Evolutionary conservation across 2,888 invertebrate species (phyloP).

Genomic region (Parochlus steinenii): DNA sequence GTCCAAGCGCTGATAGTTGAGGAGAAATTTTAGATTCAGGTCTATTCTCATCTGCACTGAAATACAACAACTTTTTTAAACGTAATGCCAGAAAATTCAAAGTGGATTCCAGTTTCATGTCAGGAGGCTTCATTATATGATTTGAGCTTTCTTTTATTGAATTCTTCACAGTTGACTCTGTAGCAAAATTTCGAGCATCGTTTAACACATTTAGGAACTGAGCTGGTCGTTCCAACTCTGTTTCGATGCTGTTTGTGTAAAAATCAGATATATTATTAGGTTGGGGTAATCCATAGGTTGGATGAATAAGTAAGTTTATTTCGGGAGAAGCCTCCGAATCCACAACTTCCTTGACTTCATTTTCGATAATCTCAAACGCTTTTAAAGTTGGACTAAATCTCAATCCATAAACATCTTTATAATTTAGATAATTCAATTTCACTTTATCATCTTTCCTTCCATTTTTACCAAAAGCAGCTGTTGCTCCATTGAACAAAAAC

Average conservation of each 20-base stretch:
- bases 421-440: conserved; percentile 8
- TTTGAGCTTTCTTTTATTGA: not conserved
- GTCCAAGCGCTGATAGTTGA: conserved; percentile 14
- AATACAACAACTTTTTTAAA: conserved; percentile 4
- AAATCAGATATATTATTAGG: not conserved
- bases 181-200: not conserved
- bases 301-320: not conserved
- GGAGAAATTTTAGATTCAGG: conserved; percentile 5
- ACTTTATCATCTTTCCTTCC: not conserved
- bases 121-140: conserved; percentile 11
- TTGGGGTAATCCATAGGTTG: not conserved
- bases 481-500: too few relatives aligned
- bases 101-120: conserved; percentile 5
- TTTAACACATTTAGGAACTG: too few relatives aligned
- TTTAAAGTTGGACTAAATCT: not conserved
- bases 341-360: not conserved
- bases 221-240: not conserved
- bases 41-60: not conserved
- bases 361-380: conserved; percentile 1
- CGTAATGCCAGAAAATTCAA: conserved; percentile 6
- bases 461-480: too few relatives aligned
- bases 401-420: conserved; percentile 8
- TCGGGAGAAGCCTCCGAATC: not conserved
- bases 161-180: not conserved
- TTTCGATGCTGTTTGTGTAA: too few relatives aligned